Percentiles rank a stretch among this genome's conserved stretches.
phyloP scores from a whole-genome alignment of 2,797 vertebrate genomes.

The Crax fasciolata region DNA sequence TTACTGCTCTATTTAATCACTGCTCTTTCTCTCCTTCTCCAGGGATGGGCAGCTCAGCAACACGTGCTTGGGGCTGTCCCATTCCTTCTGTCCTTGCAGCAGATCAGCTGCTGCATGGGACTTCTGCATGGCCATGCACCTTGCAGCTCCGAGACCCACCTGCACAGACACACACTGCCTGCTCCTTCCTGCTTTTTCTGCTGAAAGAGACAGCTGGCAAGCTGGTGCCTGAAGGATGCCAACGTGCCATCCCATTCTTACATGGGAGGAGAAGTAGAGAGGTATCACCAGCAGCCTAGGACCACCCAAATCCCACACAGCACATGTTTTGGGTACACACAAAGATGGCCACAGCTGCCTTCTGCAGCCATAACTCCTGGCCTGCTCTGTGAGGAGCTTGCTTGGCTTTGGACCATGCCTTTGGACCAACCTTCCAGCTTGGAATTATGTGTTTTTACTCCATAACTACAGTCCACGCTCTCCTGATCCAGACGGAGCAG shows the following conservation, averaged over 20 bases:
- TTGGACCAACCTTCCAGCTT: background rate
- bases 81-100: background rate
- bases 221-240: background rate
- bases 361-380: background rate
- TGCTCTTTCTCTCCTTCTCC: background rate
- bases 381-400: background rate
- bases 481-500: background rate
- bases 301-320: background rate
- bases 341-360: background rate
- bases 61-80: background rate
- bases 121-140: accelerated
- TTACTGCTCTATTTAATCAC: background rate
- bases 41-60: background rate
- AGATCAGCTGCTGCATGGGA: background rate
- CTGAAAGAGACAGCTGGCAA: background rate
- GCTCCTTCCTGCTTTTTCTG: background rate
- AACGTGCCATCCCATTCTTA: background rate
- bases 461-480: background rate
- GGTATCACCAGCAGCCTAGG: background rate
- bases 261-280: background rate
- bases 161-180: background rate
- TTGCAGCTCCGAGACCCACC: background rate
- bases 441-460: background rate
- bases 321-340: background rate
- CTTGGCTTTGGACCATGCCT: background rate